A percentile compares a stretch with the other conserved stretches of the same genome.
phyloP scores from a whole-genome alignment of 1,140 invertebrate genomes.

The Goniozus legneri region DNA sequence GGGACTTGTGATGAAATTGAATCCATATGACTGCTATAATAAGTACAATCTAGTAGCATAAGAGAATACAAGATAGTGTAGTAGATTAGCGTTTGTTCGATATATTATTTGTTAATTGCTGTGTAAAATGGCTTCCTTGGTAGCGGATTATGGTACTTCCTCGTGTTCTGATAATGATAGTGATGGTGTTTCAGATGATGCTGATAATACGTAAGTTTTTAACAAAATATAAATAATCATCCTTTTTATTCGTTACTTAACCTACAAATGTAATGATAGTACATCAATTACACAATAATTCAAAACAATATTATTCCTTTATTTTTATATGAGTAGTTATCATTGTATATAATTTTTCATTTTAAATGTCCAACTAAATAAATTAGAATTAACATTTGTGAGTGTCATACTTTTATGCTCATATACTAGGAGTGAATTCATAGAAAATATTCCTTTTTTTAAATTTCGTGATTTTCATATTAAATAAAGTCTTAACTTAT shows the following conservation, averaged over 20 bases:
- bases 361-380: not conserved
- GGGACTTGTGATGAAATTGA: too few species aligned
- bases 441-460: not conserved
- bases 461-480: too few species aligned
- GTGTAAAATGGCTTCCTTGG: slow-evolving; percentile 59
- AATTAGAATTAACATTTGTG: too few species aligned
- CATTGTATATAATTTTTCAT: not conserved
- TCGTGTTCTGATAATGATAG: slow-evolving; percentile 45
- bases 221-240: slow-evolving; percentile 5
- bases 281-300: not conserved
- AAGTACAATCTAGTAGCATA: too few species aligned
- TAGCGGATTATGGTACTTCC: slow-evolving; percentile 62
- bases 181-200: slow-evolving; percentile 36
- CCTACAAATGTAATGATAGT: not conserved
- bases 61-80: too few species aligned
- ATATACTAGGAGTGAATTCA: not conserved
- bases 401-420: not conserved
- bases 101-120: slow-evolving; percentile 30
- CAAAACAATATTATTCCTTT: not conserved
- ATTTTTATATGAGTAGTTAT: not conserved
- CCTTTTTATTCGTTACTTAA: not conserved
- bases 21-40: too few species aligned
- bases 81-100: slow-evolving; percentile 31
- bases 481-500: too few species aligned
- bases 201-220: slow-evolving; percentile 38